phyloP scores from a whole-genome alignment of 2,888 invertebrate genomes.

The Eupithecia abbreviata region DNA sequence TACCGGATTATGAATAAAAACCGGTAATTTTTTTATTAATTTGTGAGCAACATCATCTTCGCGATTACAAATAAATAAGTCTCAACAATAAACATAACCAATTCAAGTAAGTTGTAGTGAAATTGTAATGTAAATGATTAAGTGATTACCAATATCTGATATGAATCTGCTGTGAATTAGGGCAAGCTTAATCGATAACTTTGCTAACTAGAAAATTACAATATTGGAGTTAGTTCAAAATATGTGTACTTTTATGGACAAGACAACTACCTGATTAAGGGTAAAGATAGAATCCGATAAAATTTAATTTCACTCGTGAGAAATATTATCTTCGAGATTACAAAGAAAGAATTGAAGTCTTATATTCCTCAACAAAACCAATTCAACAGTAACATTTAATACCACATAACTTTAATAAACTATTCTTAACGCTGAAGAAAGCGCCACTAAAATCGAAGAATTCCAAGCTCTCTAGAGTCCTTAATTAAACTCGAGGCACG shows the following conservation, averaged over 20 bases:
- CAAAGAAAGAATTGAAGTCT: neutral
- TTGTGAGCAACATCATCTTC: too few relatives aligned
- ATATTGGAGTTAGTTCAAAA: too few relatives aligned
- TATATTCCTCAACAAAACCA: constrained; percentile 6
- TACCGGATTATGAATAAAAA: neutral
- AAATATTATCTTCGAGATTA: neutral
- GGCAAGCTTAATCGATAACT: too few relatives aligned
- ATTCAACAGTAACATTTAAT: constrained; percentile 40
- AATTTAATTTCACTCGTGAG: neutral
- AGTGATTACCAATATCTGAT: too few relatives aligned
- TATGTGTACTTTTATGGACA: too few relatives aligned
- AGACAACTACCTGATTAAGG: neutral
- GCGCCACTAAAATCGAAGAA: constrained; percentile 81
- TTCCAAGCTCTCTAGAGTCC: constrained; percentile 73
- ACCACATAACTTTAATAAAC: constrained; percentile 46
- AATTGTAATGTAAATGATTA: too few relatives aligned
- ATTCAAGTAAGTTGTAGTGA: too few relatives aligned
- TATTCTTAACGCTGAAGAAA: constrained; percentile 66
- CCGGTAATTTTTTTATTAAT: too few relatives aligned
- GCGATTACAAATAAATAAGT: too few relatives aligned
- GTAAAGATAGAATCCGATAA: neutral
- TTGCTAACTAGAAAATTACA: too few relatives aligned
- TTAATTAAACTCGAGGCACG: constrained; percentile 83
- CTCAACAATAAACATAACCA: too few relatives aligned
- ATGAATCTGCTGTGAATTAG: too few relatives aligned